A percentile compares a stretch with the other conserved stretches of the same genome.
phyloP scores from a whole-genome alignment of 2,113 vertebrate genomes.

The Struthidea cinerea region DNA sequence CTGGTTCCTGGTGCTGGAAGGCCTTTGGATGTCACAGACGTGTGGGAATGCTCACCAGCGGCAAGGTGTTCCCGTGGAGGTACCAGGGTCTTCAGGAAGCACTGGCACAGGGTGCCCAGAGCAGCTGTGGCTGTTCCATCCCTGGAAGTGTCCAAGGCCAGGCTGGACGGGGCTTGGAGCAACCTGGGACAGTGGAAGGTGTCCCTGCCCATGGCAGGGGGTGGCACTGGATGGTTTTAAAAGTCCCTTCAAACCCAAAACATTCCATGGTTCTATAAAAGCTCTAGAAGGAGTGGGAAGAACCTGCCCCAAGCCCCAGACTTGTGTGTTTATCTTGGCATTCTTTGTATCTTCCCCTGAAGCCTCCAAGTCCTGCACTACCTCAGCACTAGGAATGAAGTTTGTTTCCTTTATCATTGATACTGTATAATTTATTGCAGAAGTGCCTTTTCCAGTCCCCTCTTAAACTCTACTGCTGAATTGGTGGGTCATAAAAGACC shows the following conservation, averaged over 20 bases:
- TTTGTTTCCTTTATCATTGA: neutral
- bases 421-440: neutral
- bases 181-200: accelerated
- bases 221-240: neutral
- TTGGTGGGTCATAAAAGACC: neutral
- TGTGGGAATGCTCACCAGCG: neutral
- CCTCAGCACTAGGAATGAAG: accelerated
- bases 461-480: neutral
- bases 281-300: neutral
- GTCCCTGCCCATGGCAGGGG: neutral
- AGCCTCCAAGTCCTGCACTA: neutral
- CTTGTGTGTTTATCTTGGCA: neutral
- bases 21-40: accelerated
- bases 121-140: neutral
- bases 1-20: neutral
- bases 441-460: neutral
- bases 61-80: neutral
- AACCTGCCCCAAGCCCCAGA: neutral
- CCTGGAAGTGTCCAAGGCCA: neutral
- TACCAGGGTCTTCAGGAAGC: neutral
- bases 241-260: neutral
- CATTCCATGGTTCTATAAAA: neutral
- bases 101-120: neutral
- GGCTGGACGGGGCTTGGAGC: accelerated
- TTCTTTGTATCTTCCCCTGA: neutral